These are phyloP conservation scores for Drosophila limbata DNA, from an alignment of 2,888 invertebrate genomes.

Conservation along the genomic window DNA sequence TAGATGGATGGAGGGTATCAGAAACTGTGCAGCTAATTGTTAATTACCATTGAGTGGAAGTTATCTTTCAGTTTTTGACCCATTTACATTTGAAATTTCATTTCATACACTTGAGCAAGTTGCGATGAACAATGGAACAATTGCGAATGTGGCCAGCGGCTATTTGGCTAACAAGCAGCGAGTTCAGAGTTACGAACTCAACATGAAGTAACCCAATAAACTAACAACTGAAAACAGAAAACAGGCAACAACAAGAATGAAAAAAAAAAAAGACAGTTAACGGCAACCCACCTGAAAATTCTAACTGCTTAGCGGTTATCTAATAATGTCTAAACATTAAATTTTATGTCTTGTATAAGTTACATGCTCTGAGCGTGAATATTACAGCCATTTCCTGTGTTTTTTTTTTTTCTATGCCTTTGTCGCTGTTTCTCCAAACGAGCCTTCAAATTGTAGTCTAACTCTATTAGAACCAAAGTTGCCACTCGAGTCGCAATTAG, in stretches of 20 bases:
- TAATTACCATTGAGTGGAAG: constrained; percentile 17
- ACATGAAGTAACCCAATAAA: constrained; percentile 42
- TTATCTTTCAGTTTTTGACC: constrained; percentile 48
- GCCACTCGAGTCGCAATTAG: constrained; percentile 44
- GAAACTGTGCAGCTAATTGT: constrained; percentile 44
- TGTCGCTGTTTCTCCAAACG: constrained; percentile 31
- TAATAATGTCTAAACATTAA: constrained; percentile 46
- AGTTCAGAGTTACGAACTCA: constrained; percentile 21
- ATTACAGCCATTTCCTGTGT: constrained; percentile 53
- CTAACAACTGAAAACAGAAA: constrained; percentile 3
- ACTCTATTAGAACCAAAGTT: constrained; percentile 3
- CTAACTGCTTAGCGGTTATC: constrained; percentile 52
- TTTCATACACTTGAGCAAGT: constrained; percentile 19
- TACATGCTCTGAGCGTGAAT: constrained; percentile 25
- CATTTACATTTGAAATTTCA: constrained; percentile 47
- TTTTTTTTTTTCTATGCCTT: background rate
- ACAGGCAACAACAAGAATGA: background rate
- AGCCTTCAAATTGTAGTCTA: constrained; percentile 39
- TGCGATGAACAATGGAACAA: constrained; percentile 60
- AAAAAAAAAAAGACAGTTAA: constrained; percentile 21
- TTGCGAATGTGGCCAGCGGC: constrained; percentile 55
- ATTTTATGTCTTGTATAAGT: constrained; percentile 38
- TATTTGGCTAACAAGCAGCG: constrained; percentile 60
- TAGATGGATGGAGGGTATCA: constrained; percentile 10
- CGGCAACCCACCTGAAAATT: constrained; percentile 30